Conservation (phyloP, 2,113 vertebrate genomes). For the Cyanoderma ruficeps region DNA sequence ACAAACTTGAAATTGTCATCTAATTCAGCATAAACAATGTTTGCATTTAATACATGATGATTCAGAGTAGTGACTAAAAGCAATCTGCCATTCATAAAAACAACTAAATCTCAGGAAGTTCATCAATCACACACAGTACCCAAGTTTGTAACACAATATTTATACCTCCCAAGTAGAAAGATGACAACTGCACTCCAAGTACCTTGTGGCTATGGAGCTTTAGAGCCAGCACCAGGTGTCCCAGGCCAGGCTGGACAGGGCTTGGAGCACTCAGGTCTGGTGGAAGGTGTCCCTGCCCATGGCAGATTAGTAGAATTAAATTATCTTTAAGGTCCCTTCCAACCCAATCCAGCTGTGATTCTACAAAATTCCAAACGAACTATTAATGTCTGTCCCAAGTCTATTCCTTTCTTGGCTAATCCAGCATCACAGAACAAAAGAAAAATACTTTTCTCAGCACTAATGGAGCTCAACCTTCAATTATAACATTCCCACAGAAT, state of each 20-base stretch:
- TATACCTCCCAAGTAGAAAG: not conserved
- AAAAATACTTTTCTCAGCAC: not conserved
- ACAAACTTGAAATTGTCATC: not conserved
- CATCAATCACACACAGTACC: not conserved
- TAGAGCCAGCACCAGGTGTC: not conserved
- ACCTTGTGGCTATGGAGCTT: rapidly evolving
- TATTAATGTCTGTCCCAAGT: not conserved
- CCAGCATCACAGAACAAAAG: not conserved
- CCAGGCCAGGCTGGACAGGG: not conserved
- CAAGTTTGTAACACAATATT: not conserved
- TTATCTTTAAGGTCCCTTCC: not conserved
- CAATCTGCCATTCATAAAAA: not conserved
- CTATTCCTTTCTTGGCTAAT: not conserved
- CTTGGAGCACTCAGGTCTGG: not conserved
- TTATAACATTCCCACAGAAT: not conserved
- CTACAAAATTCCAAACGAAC: not conserved
- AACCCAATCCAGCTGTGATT: not conserved
- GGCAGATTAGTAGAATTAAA: not conserved
- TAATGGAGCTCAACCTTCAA: not conserved
- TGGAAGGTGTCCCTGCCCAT: not conserved
- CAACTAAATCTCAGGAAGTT: not conserved
- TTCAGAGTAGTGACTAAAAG: not conserved
- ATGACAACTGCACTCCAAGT: not conserved
- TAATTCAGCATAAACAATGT: not conserved
- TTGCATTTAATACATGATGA: not conserved